Conservation (phyloP, 2,113 vertebrate genomes). For the Tragulus kanchil region DNA sequence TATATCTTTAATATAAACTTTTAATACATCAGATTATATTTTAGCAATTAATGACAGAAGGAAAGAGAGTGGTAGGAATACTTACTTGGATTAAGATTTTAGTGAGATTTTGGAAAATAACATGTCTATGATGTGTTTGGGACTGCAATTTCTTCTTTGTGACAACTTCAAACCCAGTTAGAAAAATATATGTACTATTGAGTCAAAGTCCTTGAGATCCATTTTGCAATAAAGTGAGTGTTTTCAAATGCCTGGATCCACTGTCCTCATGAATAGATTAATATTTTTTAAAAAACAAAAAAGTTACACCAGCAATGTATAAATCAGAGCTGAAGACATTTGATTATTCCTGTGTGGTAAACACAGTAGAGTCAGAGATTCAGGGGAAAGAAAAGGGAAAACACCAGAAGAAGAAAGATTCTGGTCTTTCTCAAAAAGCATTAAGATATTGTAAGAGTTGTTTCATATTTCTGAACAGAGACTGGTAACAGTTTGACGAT, state of each 20-base stretch:
- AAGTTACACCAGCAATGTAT: background rate
- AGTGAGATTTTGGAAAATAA: conserved; percentile 67
- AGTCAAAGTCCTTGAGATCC: conserved; percentile 9
- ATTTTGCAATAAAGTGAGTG: conserved; percentile 2
- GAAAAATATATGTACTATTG: conserved; percentile 46
- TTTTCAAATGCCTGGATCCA: background rate
- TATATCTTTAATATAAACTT: conserved; percentile 13
- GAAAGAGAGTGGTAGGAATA: background rate
- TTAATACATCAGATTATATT: conserved; percentile 37
- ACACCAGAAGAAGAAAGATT: background rate
- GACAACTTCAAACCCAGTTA: conserved; percentile 28
- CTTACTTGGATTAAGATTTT: conserved; percentile 51
- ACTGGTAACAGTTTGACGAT: background rate
- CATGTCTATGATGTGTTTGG: background rate
- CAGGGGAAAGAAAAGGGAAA: background rate
- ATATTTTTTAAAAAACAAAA: conserved; percentile 1
- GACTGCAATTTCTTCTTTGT: conserved; percentile 51
- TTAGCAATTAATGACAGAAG: conserved; percentile 52
- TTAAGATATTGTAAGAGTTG: background rate
- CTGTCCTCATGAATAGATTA: background rate
- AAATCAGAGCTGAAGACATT: background rate
- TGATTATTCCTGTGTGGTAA: background rate
- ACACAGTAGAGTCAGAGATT: background rate
- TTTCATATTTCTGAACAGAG: background rate
- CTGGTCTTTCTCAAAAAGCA: background rate